Conservation (phyloP, 2,113 vertebrate species). For the Noctilio leporinus region DNA sequence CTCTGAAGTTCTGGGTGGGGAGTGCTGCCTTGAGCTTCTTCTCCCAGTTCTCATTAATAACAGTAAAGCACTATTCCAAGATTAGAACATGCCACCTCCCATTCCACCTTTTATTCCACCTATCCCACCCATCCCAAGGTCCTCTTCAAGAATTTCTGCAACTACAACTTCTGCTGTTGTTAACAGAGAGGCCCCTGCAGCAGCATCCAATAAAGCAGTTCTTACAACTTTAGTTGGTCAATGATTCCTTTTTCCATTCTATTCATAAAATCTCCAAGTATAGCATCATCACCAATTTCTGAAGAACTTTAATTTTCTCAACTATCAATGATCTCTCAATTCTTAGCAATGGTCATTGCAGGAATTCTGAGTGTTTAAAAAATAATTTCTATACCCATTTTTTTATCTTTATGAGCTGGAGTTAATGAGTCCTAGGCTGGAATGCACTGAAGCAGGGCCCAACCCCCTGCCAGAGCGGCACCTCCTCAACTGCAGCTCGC, state of each 20-base stretch:
- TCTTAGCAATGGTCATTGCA: slow-evolving; percentile 84
- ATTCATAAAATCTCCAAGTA: slow-evolving; percentile 91
- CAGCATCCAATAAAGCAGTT: slow-evolving; percentile 88
- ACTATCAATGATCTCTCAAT: slow-evolving; percentile 89
- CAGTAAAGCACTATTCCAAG: not conserved
- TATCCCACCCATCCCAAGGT: slow-evolving; percentile 82
- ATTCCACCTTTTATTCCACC: slow-evolving; percentile 72
- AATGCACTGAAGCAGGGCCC: slow-evolving; percentile 88
- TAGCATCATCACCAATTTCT: slow-evolving; percentile 88
- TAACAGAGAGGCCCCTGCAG: not conserved
- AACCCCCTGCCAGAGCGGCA: slow-evolving; percentile 86
- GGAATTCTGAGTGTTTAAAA: slow-evolving; percentile 87
- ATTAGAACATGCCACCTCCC: slow-evolving; percentile 86
- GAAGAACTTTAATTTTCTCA: slow-evolving; percentile 86
- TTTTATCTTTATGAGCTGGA: slow-evolving; percentile 81
- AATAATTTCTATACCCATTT: slow-evolving; percentile 88
- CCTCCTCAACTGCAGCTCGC: slow-evolving; percentile 89
- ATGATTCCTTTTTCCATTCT: slow-evolving; percentile 95
- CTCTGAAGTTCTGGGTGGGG: not conserved
- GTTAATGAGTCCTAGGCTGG: slow-evolving; percentile 81
- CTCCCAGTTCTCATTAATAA: not conserved
- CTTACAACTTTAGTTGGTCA: slow-evolving; percentile 93
- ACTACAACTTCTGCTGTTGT: not conserved
- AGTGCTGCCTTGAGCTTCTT: not conserved
- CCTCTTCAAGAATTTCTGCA: slow-evolving; percentile 77